phyloP scores from a whole-genome alignment of 2,113 vertebrate species.

The Herpetotheres cachinnans region DNA sequence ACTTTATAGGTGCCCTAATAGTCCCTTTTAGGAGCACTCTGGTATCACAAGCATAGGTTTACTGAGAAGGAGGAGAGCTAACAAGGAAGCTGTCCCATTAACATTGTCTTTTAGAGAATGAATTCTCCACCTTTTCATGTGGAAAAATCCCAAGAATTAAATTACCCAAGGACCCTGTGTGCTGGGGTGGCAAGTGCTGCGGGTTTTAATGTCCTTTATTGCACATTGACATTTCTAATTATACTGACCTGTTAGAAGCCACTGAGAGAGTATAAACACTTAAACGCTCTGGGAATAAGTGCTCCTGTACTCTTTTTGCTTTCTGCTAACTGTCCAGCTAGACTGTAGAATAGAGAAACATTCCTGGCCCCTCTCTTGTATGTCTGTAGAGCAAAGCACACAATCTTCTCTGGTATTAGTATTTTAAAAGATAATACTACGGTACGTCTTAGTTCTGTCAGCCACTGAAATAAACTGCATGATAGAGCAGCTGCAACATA shows the following conservation, averaged over 20 bases:
- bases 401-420: background rate
- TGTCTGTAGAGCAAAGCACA: background rate
- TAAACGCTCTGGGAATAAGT: background rate
- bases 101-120: background rate
- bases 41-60: background rate
- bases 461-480: background rate
- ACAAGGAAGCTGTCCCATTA: background rate
- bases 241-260: background rate
- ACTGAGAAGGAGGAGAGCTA: background rate
- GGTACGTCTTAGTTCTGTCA: background rate
- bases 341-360: background rate
- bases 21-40: background rate
- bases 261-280: background rate
- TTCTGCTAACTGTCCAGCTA: background rate
- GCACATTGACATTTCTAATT: background rate
- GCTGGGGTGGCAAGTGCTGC: background rate
- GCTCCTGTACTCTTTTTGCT: background rate
- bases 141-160: background rate
- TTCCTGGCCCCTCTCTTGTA: background rate
- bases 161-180: background rate
- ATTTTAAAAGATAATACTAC: slow-evolving; percentile 10
- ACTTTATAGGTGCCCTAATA: background rate
- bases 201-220: background rate
- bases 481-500: background rate
- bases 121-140: background rate